Evolutionary conservation across 2,888 invertebrate genomes (phyloP), one percentile per base, ranked within the genome.

Genomic region (Alcis repandata): DNA sequence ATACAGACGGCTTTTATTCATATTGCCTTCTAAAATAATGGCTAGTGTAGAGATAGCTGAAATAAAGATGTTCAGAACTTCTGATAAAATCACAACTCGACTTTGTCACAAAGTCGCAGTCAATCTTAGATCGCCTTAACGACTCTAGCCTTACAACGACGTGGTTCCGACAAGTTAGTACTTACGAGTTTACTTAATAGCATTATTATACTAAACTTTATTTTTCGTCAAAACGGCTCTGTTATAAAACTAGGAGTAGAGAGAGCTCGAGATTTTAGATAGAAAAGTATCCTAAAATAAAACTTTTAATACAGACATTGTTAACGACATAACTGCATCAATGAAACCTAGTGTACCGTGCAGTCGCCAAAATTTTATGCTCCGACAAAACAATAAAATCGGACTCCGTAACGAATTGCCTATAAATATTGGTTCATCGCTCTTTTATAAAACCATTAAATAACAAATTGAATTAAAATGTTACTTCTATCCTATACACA

Each of bases 341-440:
- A 71, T 73, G 75, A 70, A 70, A 71, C 45, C 67, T 69, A 69
- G 67, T 69, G 72, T 70, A 64, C 63, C 70, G 49, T 68, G 70
- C 63, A 61, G 63, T 53, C 59, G 68, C 74, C 67, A 76, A 74
- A 71, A 74, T 72, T 80, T 76, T 69, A 75, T 75, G 74, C 71
- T 64, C 74, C 69, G 69, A 73, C 75, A 77, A 78, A 82, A 80
- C 80, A 79, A 81, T 81, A 78, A 81, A 82, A 79, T 69, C 73
- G 64, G 63, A 43, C 71, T 62, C 70, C 73, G 77, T 77, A 73
- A 77, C 79, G 72, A 69, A 77, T 78, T 63, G 74, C 69, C 76
- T 72, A 77, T 78, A 81, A 82, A 82, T 74, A 72, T 73, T 70
- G 72, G 69, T 72, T 72, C 72, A 80, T 79, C 72, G 77, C 66